Evolutionary conservation across 2,888 invertebrate genomes (phyloP), one percentile per base, ranked within the genome.

Genomic region (Drosophila neoperkinsi): DNA sequence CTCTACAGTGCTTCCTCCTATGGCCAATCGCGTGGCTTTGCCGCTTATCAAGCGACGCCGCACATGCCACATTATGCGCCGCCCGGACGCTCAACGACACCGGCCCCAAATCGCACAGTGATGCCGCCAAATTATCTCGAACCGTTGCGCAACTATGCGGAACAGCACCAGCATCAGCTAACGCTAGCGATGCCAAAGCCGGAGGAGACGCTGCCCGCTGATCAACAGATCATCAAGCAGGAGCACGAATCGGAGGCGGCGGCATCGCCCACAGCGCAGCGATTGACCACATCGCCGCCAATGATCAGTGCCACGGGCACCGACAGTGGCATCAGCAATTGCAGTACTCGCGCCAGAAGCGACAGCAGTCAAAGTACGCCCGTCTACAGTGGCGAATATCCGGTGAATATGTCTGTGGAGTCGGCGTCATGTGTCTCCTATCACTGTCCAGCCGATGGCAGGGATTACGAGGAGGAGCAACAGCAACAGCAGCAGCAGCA

Each of bases 251-350:
- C 51, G 10, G 77, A 80, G 50, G 74, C 66, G 0, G 68, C 61
- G 0, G 62, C 65, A 0, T 80, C 88, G 1, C 82, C 85, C 16
- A 38, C 56, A 0, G 60, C 71, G 0, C 88, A 85, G 7, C 67
- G 88, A 3, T n/a, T 88, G 21, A 91, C 91, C 57, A 91, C 90
- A 9, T 91, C 91, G 21, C 91, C 91, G 30, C 91, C 91, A 3
- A 43, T 91, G 61, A 91, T 88, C 43, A 91, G 91, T 50, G 90
- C 91, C 81, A 90, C 88, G 5, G 91, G 91, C 65, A 91, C 91
- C 21, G 91, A 91, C 65, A 91, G 91, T 61, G 91, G 91, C 69
- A 91, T 91, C 72, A 91, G 91, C 76, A 90, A 88, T 28, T 91
- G 91, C 74, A 88, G 91, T 76, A 86, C 91, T 5, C 81, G 90